Evolutionary conservation across 2,113 vertebrate genomes (phyloP), one percentile per base, ranked within the genome.

Genomic region (Menura novaehollandiae): DNA sequence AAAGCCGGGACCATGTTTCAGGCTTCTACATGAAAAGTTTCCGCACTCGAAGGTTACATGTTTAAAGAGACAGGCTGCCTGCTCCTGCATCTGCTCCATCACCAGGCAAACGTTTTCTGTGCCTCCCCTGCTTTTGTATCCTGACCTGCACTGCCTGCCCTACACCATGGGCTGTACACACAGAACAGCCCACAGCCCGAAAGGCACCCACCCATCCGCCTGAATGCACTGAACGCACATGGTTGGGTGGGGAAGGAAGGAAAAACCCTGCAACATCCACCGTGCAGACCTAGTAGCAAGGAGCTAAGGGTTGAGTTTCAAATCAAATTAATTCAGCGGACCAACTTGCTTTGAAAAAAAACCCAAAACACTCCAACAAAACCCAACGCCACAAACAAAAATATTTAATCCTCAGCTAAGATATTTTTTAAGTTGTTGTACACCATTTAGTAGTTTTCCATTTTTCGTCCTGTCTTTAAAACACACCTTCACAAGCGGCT

Each of bases 391-490:
- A 55, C 15, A 39, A 43, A 47, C 12, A 86, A 58, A 85, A 81
- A 41, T 3, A 69, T 59, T 81, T 59, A 66, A 66, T 76, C 74
- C 56, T 75, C 21, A 53, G 46, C 32, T 81, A 74, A 69, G 24
- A 44, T 7, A 5, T 46, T 73, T 56, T 88, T 53, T 1, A 94
- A 89, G 89, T 84, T 96, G 88, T 77, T 89, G 32, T 88, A 87
- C 82, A 91, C 80, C 81, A 66, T 83, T 95, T 96, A 97, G 98
- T 98, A 98, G 96, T 98, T 98, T 98, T 98, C 98, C 98, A 98
- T 96, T 97, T 93, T 95, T 98, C 53, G 89, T 92, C 67, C 83
- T 47, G 39, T 88, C 91, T 64, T 97, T 97, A 90, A 97, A 94
- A 93, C 95, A 96, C 96, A 97, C 97, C 92, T 98, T 97, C 97